These are phyloP conservation scores for Rhorus exstirpatorius DNA, from an alignment of 2,888 invertebrate genomes.

Conservation along the genomic window DNA sequence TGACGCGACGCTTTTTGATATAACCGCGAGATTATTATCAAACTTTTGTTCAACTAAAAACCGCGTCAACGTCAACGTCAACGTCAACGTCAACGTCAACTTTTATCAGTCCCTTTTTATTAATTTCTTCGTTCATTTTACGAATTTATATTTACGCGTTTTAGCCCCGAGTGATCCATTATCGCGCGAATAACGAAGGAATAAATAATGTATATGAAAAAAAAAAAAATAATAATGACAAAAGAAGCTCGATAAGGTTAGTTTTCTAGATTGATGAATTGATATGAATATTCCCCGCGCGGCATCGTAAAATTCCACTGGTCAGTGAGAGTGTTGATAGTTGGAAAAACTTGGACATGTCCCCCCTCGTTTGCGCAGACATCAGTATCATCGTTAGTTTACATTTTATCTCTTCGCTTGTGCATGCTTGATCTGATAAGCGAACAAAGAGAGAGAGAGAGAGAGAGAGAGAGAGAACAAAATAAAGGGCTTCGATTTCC, in stretches of 20 bases:
- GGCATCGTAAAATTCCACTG: not conserved
- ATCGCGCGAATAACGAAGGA: too few relatives aligned
- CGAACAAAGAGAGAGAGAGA: not conserved
- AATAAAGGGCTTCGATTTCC: not conserved
- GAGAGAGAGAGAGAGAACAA: not conserved
- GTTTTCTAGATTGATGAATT: too few relatives aligned
- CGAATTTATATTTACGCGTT: not conserved
- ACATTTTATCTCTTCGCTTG: slow-evolving; percentile 32
- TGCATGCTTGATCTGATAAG: slow-evolving; percentile 56
- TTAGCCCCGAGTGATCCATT: not conserved
- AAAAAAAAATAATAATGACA: too few relatives aligned
- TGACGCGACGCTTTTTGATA: too few relatives aligned
- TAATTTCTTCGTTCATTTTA: not conserved
- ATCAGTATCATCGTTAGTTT: not conserved
- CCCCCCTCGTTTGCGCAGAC: not conserved
- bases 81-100: too few relatives aligned
- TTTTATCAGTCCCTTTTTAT: too few relatives aligned
- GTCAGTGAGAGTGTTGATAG: not conserved
- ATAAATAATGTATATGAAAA: too few relatives aligned
- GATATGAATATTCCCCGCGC: too few relatives aligned
- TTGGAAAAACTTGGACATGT: not conserved
- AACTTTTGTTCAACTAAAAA: too few relatives aligned
- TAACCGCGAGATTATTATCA: too few relatives aligned
- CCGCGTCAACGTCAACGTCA: too few relatives aligned
- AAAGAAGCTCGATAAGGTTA: too few relatives aligned